Base-by-base conservation (phyloP, 2,888 invertebrate genomes). In the Drosophila antonietae region DNA sequence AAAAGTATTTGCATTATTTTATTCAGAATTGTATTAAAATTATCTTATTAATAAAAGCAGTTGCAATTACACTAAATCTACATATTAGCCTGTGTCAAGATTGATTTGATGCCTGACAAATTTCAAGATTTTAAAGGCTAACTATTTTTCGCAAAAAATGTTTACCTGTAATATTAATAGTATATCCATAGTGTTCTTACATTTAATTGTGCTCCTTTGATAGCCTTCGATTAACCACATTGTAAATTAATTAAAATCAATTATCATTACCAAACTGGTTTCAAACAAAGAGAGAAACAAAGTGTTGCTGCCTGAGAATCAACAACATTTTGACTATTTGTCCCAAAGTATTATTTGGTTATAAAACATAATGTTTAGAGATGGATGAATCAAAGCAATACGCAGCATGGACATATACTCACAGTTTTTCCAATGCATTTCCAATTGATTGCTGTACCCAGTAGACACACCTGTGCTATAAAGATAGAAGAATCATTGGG, bases 261-360 rank as follows among this genome's bases (percentile, higher is more conserved):
- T 59, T 55, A 43, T 62, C 46, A 44, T 44, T 52, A 2, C 28
- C 14, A 53, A 56, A 41, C 37, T 31, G n/a, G 14, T 6, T 15
- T 18, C 53, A 47, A 44, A 39, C 53, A 70, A 49, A 35, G 35
- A 37, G 31, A 51, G 57, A 87, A 70, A 75, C 59, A 39, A 75
- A 61, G 69, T 69, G 63, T 78, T 72, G 62, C 49, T 70, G 64
- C 55, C 49, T 57, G 37, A 60, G 39, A 33, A 51, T 73, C 71
- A 73, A 73, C 70, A 77, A 52, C 70, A 85, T 69, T 88, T 70
- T 53, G 62, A 46, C 56, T 64, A 79, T 69, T 85, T 55, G 68
- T 44, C 49, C 33, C 63, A 68, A 52, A 62, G 64, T 65, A 58
- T 57, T 66, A 64, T 75, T 63, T 60, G 52, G n/a, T 39, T 10